Evolutionary conservation across 2,888 invertebrate genomes (phyloP).

Genomic region (Timandra comae): DNA sequence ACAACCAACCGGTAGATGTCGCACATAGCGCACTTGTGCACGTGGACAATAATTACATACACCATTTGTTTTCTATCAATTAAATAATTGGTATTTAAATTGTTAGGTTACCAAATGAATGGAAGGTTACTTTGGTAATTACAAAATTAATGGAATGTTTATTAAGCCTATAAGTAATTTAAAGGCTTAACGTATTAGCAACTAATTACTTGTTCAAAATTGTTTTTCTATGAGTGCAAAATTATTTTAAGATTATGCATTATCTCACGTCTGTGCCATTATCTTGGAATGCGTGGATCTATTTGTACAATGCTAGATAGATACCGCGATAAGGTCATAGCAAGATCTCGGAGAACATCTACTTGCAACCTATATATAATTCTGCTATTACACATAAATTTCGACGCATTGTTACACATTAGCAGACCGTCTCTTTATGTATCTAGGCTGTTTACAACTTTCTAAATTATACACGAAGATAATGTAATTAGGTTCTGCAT

Average conservation of each 20-base stretch:
- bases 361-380: too few relatives aligned
- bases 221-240: not conserved
- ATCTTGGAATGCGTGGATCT: conserved; percentile 8
- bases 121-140: too few relatives aligned
- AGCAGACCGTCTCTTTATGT: conserved; percentile 3
- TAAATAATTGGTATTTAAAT: conserved; percentile 1
- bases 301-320: conserved; percentile 5
- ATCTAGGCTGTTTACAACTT: conserved; percentile 31
- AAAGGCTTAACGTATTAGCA: too few relatives aligned
- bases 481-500: conserved; percentile 13
- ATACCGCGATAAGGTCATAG: conserved; percentile 1
- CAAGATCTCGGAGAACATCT: conserved; percentile 1
- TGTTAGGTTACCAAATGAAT: too few relatives aligned
- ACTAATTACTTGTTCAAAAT: too few relatives aligned
- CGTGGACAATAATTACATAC: conserved; percentile 22
- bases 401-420: too few relatives aligned
- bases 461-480: conserved; percentile 46
- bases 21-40: conserved; percentile 28
- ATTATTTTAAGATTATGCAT: not conserved
- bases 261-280: conserved; percentile 8
- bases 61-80: not conserved
- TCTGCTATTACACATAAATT: too few relatives aligned
- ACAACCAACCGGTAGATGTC: conserved; percentile 57
- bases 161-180: too few relatives aligned
- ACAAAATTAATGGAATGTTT: too few relatives aligned